Evolutionary conservation across 2,113 vertebrate genomes (phyloP).

Genomic region (Podilymbus podiceps): DNA sequence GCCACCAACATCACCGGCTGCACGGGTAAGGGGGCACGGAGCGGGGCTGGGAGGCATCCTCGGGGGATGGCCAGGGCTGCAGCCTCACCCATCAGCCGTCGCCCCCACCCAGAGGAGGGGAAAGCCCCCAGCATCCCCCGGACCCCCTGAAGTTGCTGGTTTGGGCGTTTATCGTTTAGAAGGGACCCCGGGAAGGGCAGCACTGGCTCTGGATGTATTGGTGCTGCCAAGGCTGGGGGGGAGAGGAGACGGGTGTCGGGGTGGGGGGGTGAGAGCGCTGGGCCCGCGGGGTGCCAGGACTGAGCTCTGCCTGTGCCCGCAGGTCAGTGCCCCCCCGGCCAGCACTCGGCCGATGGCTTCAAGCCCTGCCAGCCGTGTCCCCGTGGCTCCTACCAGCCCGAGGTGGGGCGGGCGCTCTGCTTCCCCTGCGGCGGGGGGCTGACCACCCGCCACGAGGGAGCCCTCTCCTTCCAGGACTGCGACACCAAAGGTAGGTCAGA

Average conservation of each 20-base stretch:
- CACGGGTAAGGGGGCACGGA: slow-evolving; percentile 76
- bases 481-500: slow-evolving; percentile 90
- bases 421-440: slow-evolving; percentile 93
- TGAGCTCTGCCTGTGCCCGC: not conserved
- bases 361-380: slow-evolving; percentile 91
- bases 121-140: not conserved
- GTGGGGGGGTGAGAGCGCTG: not conserved
- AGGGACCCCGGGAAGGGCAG: not conserved
- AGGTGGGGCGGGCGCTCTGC: slow-evolving; percentile 89
- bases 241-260: not conserved
- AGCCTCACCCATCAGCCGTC: not conserved
- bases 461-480: slow-evolving; percentile 93
- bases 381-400: slow-evolving; percentile 89
- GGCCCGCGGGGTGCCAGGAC: not conserved
- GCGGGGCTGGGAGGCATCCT: accelerated
- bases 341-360: slow-evolving; percentile 89
- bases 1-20: slow-evolving; percentile 92
- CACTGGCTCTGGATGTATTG: not conserved
- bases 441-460: slow-evolving; percentile 88
- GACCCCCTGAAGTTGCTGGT: not conserved
- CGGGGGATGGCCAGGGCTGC: not conserved
- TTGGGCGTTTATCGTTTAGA: not conserved
- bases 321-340: slow-evolving; percentile 93
- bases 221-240: not conserved
- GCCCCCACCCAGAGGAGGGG: not conserved